Evolutionary conservation across 1,140 invertebrate genomes (phyloP).

Genomic region (Adelges cooleyi): DNA sequence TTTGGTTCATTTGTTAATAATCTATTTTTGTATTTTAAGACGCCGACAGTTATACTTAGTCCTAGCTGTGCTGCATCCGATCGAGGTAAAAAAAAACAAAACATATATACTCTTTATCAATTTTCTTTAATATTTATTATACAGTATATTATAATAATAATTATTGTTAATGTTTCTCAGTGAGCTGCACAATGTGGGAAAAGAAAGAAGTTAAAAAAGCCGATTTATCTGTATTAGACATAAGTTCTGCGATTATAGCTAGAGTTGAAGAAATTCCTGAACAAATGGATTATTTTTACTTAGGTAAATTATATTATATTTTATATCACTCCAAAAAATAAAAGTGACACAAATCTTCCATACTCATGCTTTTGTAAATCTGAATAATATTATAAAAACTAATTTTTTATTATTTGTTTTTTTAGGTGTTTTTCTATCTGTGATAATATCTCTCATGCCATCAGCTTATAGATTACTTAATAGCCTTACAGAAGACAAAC

Average conservation of each 20-base stretch:
- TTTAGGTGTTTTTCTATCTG: conserved; percentile 36
- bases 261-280: conserved; percentile 74
- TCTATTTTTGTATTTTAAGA: conserved; percentile 34
- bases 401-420: conserved; percentile 23
- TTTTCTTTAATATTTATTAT: conserved; percentile 11
- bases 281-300: conserved; percentile 69
- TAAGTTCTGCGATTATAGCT: conserved; percentile 82
- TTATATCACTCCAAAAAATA: neutral
- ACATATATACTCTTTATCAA: neutral
- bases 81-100: conserved; percentile 51
- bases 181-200: conserved; percentile 92
- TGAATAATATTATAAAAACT: neutral
- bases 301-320: conserved; percentile 39
- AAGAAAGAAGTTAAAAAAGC: conserved; percentile 77
- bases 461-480: conserved; percentile 34
- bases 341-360: neutral
- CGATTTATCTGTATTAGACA: conserved; percentile 83
- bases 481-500: conserved; percentile 9
- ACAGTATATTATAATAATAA: neutral
- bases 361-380: neutral
- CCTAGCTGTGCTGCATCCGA: conserved; percentile 56
- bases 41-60: conserved; percentile 57
- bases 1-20: conserved; percentile 14
- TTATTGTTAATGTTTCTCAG: conserved; percentile 42
- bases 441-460: conserved; percentile 36